Evolutionary conservation across 23 tunicate species (phyloP), one percentile per base, ranked within the genome.

Genomic region (Ciona savignyi): DNA sequence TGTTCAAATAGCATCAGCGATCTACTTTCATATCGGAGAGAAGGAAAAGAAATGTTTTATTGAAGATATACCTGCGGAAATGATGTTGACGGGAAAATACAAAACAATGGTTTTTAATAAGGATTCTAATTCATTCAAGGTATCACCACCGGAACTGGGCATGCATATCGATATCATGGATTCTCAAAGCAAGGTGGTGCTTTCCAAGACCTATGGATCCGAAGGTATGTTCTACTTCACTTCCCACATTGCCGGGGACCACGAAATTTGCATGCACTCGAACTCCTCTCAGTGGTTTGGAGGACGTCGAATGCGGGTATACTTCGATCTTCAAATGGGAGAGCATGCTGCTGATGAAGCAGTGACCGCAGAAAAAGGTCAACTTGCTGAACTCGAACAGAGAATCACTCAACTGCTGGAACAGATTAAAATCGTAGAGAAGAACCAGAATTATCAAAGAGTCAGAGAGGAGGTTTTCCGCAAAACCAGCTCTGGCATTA

Each of bases 121-220:
- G 51, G 74, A 78, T 27, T 64, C 89, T 20, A 79, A 93, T 24
- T 28, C 73, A 25, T 81, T 73, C 60, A 24, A 82, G 30, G 86
- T 74, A 3, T 90, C 93, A 3, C 76, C 98, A 23, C 98, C 98
- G 27, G 98, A 87, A 31, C 80, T 92, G 86, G 98, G 98, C 22
- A 92, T 92, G 98, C 98, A 86, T 75, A 93, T 92, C 24, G 85
- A 92, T 29, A 85, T 92, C 22, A 85, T 68, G 48, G 98, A 92
- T 33, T 93, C 98, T 21, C 42, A 70, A 19, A 69, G 32, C 33
- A 85, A 92, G 48, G 71, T 81, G 25, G 60, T 85, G 29, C 30
- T 92, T 15, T 78, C 88, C n/a, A 85, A 81, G 73, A 81, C 83
- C 22, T 92, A 85, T 66, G 85, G 68, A 87, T 86, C 23, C 85